Base-by-base conservation (phyloP, 1,140 invertebrate species). In the Archivesica marissinica region DNA sequence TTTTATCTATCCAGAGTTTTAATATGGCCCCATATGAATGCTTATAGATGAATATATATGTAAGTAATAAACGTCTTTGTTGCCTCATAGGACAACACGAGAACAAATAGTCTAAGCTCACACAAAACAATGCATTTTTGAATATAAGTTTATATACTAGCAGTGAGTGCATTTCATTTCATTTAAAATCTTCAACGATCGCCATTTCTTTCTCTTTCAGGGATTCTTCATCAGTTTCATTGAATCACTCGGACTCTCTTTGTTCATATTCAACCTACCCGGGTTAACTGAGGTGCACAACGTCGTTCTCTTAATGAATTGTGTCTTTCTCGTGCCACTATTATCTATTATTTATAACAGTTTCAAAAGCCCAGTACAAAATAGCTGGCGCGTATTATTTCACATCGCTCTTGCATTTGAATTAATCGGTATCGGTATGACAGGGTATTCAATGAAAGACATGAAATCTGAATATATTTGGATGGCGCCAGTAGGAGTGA, bases 181-280 rank as follows among this genome's bases (percentile, higher is more conserved):
- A 47, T 9, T 9, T 47, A 47, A 7, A 47, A 9, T 7, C 41
- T 47, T 47, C 41, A 28, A 3, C 38, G 3, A n/a, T 6, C 11
- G 33, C 7, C 59, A 28, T 56, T 17, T 38, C 17, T 52, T 25
- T 50, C 25, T 56, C 70, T 25, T n/a, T 50, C 80, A 88, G 89
- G 79, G 72, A 17, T 23, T 86, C 15, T 3, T 83, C 2, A 39
- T 74, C 28, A 81, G 81, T 44, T 30, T 85, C 3, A 13, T 86
- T n/a, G 87, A 88, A 59, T 82, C 86, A 17, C 15, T 74, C 35
- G 87, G 87, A 23, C 15, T 87, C 23, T 70, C 61, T 38, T 20
- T 88, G 0, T 74, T 88, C 35, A 66, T 85, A 4, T 66, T 84
- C 9, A 79, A 82, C 20, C 33, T 86, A 13, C 72, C 87, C 13